phyloP scores from a whole-genome alignment of 2,113 vertebrate species.

The Azemiops feae region DNA sequence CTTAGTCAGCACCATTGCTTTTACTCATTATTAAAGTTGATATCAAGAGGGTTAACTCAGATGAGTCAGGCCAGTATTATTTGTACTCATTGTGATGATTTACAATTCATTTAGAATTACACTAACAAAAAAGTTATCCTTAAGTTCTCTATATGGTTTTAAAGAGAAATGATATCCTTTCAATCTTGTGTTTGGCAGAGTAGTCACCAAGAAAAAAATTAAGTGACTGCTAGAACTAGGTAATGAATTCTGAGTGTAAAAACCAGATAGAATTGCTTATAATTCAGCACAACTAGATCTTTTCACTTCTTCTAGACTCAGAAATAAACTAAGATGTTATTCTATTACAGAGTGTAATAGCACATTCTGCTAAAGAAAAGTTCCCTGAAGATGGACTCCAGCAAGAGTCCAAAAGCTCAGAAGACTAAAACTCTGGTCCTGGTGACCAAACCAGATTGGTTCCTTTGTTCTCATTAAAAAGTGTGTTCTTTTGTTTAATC shows the following conservation, averaged over 20 bases:
- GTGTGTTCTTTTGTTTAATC: constrained; percentile 19
- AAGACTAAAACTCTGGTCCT: not conserved
- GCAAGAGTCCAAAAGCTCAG: not conserved
- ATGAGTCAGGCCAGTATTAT: not conserved
- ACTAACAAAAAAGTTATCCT: not conserved
- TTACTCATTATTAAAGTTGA: not conserved
- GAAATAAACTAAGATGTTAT: not conserved
- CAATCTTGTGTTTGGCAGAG: not conserved
- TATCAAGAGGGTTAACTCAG: not conserved
- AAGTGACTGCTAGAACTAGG: not conserved
- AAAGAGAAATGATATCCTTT: not conserved
- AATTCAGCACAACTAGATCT: not conserved
- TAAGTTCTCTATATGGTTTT: not conserved
- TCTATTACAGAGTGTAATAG: not conserved
- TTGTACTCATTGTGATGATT: not conserved
- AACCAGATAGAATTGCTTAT: not conserved
- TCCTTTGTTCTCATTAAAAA: not conserved
- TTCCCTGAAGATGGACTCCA: not conserved
- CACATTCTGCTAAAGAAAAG: not conserved
- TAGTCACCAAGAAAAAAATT: not conserved
- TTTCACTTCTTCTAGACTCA: not conserved
- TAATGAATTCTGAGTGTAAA: not conserved
- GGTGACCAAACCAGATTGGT: not conserved
- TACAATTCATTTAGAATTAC: not conserved
- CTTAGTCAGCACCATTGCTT: not conserved